Evolutionary conservation across 2,888 invertebrate species (phyloP).

Genomic region (Loripinus fragilis): DNA sequence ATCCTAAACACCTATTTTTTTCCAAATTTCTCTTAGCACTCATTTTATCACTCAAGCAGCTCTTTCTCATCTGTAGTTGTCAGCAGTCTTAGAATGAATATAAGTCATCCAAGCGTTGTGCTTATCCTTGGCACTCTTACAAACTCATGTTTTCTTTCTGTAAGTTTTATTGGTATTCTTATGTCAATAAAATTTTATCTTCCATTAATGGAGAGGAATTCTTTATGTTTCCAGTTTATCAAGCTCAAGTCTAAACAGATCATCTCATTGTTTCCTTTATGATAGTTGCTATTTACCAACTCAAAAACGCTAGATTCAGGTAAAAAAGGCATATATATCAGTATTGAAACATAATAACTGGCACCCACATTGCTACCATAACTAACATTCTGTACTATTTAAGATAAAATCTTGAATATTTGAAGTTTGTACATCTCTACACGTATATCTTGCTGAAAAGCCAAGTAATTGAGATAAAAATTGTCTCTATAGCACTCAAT

Average conservation of each 20-base stretch:
- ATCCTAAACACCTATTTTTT: background rate
- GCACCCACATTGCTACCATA: constrained; percentile 18
- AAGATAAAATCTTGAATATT: constrained; percentile 19
- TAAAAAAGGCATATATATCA: background rate
- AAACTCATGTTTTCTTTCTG: constrained; percentile 9
- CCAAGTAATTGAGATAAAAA: constrained; percentile 13
- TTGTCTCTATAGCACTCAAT: constrained; percentile 12
- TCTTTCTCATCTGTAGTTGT: constrained; percentile 7
- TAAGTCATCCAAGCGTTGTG: constrained; percentile 10
- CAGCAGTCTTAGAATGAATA: background rate
- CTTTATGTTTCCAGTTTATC: constrained; percentile 5
- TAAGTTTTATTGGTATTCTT: background rate
- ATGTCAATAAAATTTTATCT: constrained; percentile 9
- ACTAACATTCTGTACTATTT: background rate
- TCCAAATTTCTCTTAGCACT: constrained; percentile 19
- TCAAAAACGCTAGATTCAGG: background rate
- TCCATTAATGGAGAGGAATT: background rate
- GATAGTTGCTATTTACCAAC: background rate
- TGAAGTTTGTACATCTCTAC: constrained; percentile 11
- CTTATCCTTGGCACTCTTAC: constrained; percentile 11
- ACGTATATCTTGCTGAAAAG: background rate
- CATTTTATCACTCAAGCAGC: background rate
- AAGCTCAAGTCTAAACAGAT: constrained; percentile 11
- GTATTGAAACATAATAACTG: constrained; percentile 13
- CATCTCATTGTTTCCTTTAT: constrained; percentile 21